These are phyloP conservation scores for Drosophila truncata DNA, from an alignment of 1,140 invertebrate species.

Conservation along the genomic window DNA sequence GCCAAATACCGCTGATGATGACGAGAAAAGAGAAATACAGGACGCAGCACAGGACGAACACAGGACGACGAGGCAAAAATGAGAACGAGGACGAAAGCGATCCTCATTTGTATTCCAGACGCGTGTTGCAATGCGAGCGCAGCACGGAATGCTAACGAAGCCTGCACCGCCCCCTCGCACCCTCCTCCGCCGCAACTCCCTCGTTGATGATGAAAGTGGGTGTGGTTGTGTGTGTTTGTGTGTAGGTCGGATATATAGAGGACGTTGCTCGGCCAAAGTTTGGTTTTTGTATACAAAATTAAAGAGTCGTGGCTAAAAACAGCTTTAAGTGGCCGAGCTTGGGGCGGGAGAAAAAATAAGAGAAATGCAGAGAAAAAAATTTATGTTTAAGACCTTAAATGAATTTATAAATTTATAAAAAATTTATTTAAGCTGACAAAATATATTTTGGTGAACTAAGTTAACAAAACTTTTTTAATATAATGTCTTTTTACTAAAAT, in stretches of 20 bases:
- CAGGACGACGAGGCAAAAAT: constrained; percentile 42
- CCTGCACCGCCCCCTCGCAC: constrained; percentile 29
- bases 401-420: neutral
- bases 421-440: too few relatives aligned
- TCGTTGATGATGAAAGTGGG: constrained; percentile 75
- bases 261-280: constrained; percentile 49
- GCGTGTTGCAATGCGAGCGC: constrained; percentile 69
- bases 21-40: constrained; percentile 36
- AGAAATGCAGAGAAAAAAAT: neutral
- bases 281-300: constrained; percentile 60
- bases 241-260: constrained; percentile 70
- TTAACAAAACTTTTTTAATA: too few relatives aligned
- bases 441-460: too few relatives aligned
- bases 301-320: constrained; percentile 47
- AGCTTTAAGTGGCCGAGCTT: constrained; percentile 52
- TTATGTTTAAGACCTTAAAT: neutral
- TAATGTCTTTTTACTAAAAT: too few relatives aligned
- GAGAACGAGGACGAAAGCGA: constrained; percentile 74
- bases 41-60: constrained; percentile 42
- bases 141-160: constrained; percentile 72
- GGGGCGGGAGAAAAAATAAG: neutral
- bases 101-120: constrained; percentile 85
- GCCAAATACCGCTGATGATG: constrained; percentile 54
- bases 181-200: constrained; percentile 6
- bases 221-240: constrained; percentile 44